Evolutionary conservation across 2,888 invertebrate species (phyloP).

Genomic region (Tupiocoris notatus): DNA sequence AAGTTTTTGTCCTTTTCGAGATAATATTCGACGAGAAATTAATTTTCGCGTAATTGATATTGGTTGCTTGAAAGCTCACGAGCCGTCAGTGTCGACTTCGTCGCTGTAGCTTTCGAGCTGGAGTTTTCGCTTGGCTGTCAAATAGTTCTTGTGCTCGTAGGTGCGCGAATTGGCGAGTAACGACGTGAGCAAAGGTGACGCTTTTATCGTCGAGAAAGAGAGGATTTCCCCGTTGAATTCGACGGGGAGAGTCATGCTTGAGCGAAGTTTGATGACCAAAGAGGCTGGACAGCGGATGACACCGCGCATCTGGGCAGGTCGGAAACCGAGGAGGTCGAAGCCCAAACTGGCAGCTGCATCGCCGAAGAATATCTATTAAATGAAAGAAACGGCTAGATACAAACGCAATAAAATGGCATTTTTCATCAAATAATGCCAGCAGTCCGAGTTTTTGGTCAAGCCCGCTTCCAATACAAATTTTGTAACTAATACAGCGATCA

Average conservation of each 20-base stretch:
- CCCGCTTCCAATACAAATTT: too few species aligned
- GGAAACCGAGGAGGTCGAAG: constrained; percentile 29
- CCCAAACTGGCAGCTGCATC: constrained; percentile 24
- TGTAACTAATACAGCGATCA: too few species aligned
- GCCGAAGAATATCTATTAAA: constrained; percentile 8
- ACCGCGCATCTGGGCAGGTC: background rate
- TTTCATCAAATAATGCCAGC: too few species aligned
- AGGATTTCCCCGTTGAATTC: constrained; percentile 4
- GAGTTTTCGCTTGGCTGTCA: constrained; percentile 25
- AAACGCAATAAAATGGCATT: too few species aligned
- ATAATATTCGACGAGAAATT: background rate
- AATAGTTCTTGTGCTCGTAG: constrained; percentile 28
- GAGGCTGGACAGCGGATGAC: constrained; percentile 17
- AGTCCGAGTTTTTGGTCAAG: too few species aligned
- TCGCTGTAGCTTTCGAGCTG: constrained; percentile 21
- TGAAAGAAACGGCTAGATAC: too few species aligned
- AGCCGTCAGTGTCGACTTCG: constrained; percentile 31
- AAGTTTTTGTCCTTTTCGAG: background rate
- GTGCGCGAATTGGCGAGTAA: constrained; percentile 16
- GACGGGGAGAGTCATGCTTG: constrained; percentile 27
- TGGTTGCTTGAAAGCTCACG: too few species aligned
- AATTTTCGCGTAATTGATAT: too few species aligned
- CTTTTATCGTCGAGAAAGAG: constrained; percentile 18
- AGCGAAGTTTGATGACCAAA: constrained; percentile 9
- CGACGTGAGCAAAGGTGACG: constrained; percentile 24